Evolutionary conservation across 2,888 invertebrate species (phyloP).

Genomic region (Drepanosiphum platanoidis): DNA sequence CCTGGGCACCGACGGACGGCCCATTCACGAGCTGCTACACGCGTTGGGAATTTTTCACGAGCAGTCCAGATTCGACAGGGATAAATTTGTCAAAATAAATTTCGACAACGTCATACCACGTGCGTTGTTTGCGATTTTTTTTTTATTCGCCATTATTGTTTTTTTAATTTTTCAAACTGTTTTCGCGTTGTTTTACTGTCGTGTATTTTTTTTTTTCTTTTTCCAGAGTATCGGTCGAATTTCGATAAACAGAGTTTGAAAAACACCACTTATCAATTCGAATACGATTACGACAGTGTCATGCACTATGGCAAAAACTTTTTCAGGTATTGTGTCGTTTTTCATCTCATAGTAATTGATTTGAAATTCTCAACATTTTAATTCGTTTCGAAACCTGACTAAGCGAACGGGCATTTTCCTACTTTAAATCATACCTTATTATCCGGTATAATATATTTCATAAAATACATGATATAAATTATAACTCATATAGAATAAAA

Average conservation of each 20-base stretch:
- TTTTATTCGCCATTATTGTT: neutral
- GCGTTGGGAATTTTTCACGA: constrained; percentile 85
- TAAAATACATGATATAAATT: too few species aligned
- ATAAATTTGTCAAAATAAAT: constrained; percentile 76
- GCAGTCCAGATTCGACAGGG: constrained; percentile 80
- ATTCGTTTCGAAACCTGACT: too few species aligned
- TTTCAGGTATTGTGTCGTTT: too few species aligned
- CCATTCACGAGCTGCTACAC: constrained; percentile 85
- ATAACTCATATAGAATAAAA: too few species aligned
- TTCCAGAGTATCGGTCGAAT: constrained; percentile 72
- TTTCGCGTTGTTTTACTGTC: neutral
- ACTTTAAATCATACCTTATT: too few species aligned
- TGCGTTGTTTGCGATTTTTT: constrained; percentile 65
- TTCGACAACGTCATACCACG: constrained; percentile 76
- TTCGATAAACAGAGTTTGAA: constrained; percentile 75
- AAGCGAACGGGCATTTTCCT: too few species aligned
- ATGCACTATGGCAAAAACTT: constrained; percentile 81
- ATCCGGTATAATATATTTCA: too few species aligned
- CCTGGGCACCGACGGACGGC: constrained; percentile 75
- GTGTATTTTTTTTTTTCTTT: constrained; percentile 19
- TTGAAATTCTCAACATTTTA: too few species aligned
- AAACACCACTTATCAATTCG: constrained; percentile 75
- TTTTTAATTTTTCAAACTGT: too few species aligned
- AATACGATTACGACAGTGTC: constrained; percentile 81
- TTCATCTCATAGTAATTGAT: too few species aligned